Percentiles rank a stretch among this genome's conserved stretches.
Evolutionary conservation across 2,797 vertebrate genomes (phyloP).

Genomic region (Vultur gryphus): DNA sequence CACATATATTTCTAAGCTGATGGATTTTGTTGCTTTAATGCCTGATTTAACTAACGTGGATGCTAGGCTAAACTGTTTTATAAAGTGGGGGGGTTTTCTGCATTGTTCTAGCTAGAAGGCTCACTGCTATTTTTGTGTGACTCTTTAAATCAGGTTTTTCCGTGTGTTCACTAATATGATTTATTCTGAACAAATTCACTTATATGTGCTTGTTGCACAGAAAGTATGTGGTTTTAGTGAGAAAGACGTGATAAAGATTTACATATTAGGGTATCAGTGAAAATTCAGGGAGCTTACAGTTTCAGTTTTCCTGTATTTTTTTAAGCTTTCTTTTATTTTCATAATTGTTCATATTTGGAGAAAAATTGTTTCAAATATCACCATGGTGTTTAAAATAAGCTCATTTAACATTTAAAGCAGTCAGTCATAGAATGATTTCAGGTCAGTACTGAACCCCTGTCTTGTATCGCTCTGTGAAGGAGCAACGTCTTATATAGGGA

Average conservation of each 20-base stretch:
- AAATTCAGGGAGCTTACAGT: not conserved
- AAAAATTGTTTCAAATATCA: not conserved
- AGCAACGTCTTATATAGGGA: not conserved
- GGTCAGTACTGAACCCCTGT: not conserved
- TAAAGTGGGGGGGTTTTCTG: not conserved
- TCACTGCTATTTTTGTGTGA: not conserved
- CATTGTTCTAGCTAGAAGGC: not conserved
- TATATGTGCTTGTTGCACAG: not conserved
- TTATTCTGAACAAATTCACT: not conserved
- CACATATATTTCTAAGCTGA: not conserved
- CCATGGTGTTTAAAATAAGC: not conserved
- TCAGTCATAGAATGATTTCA: not conserved
- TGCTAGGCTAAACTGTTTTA: not conserved
- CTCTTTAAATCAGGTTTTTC: not conserved
- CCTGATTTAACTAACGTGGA: not conserved
- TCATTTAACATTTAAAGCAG: not conserved
- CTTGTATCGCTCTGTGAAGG: not conserved
- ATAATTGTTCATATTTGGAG: not conserved
- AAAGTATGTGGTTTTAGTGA: not conserved
- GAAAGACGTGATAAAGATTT: not conserved
- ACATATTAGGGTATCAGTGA: not conserved
- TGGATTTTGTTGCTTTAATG: not conserved
- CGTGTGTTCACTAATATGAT: not conserved
- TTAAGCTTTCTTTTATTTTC: not conserved
- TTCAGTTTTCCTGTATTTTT: not conserved